phyloP scores from a whole-genome alignment of 2,797 vertebrate genomes.

The Bucorvus abyssinicus region DNA sequence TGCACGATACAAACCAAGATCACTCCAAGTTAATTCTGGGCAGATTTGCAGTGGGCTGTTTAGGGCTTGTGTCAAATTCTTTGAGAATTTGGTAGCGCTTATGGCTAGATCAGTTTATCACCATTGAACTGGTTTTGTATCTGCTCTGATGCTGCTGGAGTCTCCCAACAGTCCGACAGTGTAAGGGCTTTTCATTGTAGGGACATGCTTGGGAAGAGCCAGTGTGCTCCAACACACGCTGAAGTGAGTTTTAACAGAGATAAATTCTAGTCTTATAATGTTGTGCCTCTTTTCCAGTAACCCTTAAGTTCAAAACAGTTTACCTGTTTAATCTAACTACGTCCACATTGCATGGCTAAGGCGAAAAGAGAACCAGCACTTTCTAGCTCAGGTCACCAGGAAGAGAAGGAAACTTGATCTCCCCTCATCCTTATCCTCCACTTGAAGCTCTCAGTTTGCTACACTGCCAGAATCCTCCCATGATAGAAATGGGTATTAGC shows the following conservation, averaged over 20 bases:
- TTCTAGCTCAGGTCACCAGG: background rate
- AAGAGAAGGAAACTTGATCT: background rate
- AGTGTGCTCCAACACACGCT: background rate
- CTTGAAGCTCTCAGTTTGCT: background rate
- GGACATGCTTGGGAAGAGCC: background rate
- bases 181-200: background rate
- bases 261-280: background rate
- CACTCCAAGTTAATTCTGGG: background rate
- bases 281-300: background rate
- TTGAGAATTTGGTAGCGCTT: background rate
- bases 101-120: background rate
- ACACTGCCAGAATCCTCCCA: background rate
- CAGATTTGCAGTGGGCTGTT: background rate
- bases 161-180: background rate
- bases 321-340: background rate
- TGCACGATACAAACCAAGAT: background rate
- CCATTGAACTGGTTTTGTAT: background rate
- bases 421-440: background rate
- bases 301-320: background rate
- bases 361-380: background rate
- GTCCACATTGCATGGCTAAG: background rate
- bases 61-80: background rate
- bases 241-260: background rate
- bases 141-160: background rate
- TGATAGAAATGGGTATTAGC: background rate